phyloP scores from a whole-genome alignment of 2,113 vertebrate genomes.

The Toxostoma redivivum region DNA sequence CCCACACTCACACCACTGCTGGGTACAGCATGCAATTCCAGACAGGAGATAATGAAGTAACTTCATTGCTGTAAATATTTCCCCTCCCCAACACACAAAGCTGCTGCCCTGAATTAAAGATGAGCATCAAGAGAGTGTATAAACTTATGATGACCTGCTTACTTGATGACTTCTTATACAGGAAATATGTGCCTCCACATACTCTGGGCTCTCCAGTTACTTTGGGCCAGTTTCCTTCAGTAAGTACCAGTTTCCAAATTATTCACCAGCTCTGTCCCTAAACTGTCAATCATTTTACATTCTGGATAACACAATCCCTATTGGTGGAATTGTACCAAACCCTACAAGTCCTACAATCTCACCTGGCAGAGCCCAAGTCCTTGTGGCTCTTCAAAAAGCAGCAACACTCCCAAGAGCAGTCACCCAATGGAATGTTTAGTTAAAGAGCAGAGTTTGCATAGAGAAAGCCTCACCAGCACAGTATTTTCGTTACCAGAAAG shows the following conservation, averaged over 20 bases:
- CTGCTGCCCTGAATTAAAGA: constrained; percentile 6
- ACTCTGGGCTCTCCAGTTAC: background rate
- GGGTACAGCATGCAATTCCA: background rate
- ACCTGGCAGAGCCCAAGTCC: background rate
- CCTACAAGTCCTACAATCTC: background rate
- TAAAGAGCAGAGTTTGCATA: background rate
- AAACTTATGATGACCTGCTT: background rate
- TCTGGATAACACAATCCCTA: background rate
- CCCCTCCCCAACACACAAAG: background rate
- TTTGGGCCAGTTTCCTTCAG: background rate
- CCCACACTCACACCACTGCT: background rate
- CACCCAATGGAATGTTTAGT: background rate
- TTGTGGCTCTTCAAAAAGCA: background rate
- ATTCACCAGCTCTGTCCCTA: background rate
- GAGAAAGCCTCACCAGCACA: background rate
- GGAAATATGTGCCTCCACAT: background rate
- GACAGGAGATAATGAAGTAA: background rate
- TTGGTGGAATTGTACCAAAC: background rate
- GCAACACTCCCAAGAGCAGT: background rate
- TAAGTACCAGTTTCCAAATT: background rate
- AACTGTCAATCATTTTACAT: background rate
- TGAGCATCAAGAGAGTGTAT: background rate
- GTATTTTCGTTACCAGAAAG: background rate
- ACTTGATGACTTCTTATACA: background rate
- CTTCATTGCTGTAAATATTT: background rate